Conservation (phyloP, 2,888 invertebrate genomes). For the Lomographa bimaculata region DNA sequence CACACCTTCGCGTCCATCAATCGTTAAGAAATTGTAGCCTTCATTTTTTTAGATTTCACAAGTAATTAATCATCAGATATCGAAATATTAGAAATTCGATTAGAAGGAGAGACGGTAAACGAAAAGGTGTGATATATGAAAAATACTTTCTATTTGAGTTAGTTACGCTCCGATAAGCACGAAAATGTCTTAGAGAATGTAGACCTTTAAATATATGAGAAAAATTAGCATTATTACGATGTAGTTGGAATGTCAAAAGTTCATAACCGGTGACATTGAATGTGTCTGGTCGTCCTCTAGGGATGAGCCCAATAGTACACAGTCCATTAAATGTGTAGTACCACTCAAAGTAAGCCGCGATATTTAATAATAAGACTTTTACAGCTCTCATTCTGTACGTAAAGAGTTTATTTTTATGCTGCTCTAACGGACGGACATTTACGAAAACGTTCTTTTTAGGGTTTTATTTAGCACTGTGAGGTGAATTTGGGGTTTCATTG, state of each 20-base stretch:
- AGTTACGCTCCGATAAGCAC: conserved; percentile 6
- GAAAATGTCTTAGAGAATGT: conserved; percentile 9
- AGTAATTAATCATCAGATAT: conserved; percentile 16
- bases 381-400: conserved; percentile 14
- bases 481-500: background rate
- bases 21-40: conserved; percentile 18
- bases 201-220: conserved; percentile 15
- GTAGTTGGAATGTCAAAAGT: conserved; percentile 41
- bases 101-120: conserved; percentile 8
- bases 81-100: conserved; percentile 3
- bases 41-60: conserved; percentile 8
- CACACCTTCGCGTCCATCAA: conserved; percentile 21
- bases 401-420: conserved; percentile 16
- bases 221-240: conserved; percentile 31
- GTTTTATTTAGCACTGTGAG: conserved; percentile 5
- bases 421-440: conserved; percentile 1
- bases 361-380: conserved; percentile 22
- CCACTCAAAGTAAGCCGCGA: conserved; percentile 21
- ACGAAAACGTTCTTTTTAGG: conserved; percentile 6
- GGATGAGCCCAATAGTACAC: conserved; percentile 17
- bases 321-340: conserved; percentile 17
- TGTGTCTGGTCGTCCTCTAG: conserved; percentile 20
- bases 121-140: conserved; percentile 4
- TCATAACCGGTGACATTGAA: conserved; percentile 34
- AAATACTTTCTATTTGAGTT: conserved; percentile 4